Base-by-base conservation (phyloP, 2,113 vertebrate genomes). In the Serinus canaria region DNA sequence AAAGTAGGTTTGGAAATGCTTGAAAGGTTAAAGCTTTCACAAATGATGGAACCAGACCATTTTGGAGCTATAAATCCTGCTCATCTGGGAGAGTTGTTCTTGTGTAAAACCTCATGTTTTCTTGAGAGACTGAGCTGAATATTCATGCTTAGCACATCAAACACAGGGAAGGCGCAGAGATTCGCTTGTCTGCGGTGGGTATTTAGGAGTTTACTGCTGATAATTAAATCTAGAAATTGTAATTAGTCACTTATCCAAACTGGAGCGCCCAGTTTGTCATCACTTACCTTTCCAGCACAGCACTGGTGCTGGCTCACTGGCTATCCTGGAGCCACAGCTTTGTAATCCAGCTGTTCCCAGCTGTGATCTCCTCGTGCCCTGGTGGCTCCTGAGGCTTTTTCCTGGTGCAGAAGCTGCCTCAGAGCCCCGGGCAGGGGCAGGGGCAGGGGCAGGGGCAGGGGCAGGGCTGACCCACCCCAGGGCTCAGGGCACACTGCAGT, bases 11-110 rank as follows among this genome's bases (percentile, higher is more conserved):
- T 93, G 72, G 94, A 96, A 97, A 96, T 92, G 94, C 95, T 96
- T 95, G 95, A 95, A 93, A 97, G 93, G 95, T 96, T 97, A 95
- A 96, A 96, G 90, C 93, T 95, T 96, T 94, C 93, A 94, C 94
- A 94, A 96, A 96, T 92, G 91, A 95, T 90, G 72, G 84, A 95
- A 92, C 81, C 87, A 93, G 82, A 95, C 89, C 90, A 91, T 97
- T 97, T 96, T 92, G 73, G 72, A 94, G 89, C 62, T 80, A 95
- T 96, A 95, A 96, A 97, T 96, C 92, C 87, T 91, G 87, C 73
- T 97, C 95, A 95, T 94, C 89, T 90, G 84, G 90, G 93, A 91
- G 74, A 74, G 93, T 69, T 93, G 95, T 96, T 95, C 90, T 97
- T 89, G 87, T 96, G 89, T 95, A 96, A 96, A 96, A 96, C 85